phyloP scores from a whole-genome alignment of 2,888 invertebrate species.

The Folsomia manolachei region DNA sequence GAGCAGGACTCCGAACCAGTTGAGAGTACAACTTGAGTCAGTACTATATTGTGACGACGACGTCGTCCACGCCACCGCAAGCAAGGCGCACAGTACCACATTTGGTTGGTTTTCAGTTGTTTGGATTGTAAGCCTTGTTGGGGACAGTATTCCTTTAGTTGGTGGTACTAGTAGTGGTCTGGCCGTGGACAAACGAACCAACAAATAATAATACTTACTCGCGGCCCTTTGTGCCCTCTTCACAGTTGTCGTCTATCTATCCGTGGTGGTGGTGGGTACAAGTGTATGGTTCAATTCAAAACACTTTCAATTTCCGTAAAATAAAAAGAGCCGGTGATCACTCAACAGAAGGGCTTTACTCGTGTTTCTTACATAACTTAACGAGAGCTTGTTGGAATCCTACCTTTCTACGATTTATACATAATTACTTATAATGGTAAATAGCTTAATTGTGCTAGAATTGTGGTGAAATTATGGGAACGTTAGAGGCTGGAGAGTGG shows the following conservation, averaged over 20 bases:
- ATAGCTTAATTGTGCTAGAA: not conserved
- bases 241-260: not conserved
- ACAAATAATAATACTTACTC: no score
- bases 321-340: not conserved
- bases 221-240: not conserved
- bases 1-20: no score
- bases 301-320: not conserved
- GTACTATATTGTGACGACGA: no score
- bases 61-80: not conserved
- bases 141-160: not conserved
- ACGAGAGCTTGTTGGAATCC: not conserved
- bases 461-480: no score
- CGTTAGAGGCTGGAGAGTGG: not conserved
- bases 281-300: not conserved
- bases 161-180: slow-evolving; percentile 4
- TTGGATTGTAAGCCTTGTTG: no score
- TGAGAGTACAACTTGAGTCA: no score
- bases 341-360: not conserved
- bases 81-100: not conserved
- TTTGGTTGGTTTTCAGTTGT: no score
- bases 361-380: not conserved
- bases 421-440: no score
- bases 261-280: not conserved
- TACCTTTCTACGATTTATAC: not conserved
- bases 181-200: no score